Evolutionary conservation across 2,113 vertebrate species (phyloP).

Genomic region (Crypturellus undulatus): DNA sequence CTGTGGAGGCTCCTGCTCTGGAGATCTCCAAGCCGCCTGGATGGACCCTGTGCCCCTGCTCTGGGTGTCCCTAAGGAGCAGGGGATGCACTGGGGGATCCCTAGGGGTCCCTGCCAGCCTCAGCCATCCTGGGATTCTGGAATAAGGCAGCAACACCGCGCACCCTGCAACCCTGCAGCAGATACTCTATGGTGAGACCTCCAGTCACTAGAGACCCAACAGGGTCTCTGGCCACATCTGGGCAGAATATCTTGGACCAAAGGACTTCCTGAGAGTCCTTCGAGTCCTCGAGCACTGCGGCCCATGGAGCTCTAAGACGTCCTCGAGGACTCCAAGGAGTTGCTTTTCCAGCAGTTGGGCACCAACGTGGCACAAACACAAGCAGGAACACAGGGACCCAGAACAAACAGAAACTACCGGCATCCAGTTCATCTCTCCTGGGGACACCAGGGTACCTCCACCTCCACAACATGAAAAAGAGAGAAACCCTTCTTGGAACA

Average conservation of each 20-base stretch:
- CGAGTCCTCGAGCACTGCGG: no score
- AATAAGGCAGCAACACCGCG: accelerated
- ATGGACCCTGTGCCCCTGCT: no score
- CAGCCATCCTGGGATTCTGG: no score
- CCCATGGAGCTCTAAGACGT: no score
- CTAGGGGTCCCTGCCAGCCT: no score
- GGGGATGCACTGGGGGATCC: no score
- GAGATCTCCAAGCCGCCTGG: no score
- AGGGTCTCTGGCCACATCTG: accelerated
- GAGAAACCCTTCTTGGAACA: background rate
- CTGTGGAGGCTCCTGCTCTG: no score
- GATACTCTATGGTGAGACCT: accelerated
- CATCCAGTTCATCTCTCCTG: background rate
- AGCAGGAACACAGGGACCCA: background rate
- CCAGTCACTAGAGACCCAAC: background rate
- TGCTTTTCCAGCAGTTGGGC: background rate
- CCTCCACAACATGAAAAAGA: background rate
- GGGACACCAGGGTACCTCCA: background rate
- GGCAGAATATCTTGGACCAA: background rate
- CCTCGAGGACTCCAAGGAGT: no score
- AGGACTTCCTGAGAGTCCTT: background rate
- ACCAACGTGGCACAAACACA: background rate
- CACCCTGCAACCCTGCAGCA: accelerated
- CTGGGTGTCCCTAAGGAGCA: no score
- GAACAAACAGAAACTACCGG: background rate